phyloP scores from a whole-genome alignment of 2,797 vertebrate species.

The Cryptoblepharus egeriae region DNA sequence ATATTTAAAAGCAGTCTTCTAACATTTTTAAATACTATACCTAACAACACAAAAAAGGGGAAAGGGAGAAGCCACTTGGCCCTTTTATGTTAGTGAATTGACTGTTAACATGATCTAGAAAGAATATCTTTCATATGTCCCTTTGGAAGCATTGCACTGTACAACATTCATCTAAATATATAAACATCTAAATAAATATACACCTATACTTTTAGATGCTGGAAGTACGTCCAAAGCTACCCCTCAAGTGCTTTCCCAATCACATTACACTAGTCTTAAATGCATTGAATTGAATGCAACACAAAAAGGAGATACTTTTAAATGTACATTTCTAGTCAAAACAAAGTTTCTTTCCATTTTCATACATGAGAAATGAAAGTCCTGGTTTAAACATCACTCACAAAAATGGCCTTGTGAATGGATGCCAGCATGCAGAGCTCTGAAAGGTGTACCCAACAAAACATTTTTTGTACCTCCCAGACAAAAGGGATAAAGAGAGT shows the following conservation, averaged over 20 bases:
- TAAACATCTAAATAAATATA: no score
- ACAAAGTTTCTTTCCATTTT: constrained; percentile 26
- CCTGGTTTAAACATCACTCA: constrained; percentile 29
- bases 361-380: constrained; percentile 20
- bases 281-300: constrained; percentile 12
- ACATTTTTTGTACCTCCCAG: constrained; percentile 53
- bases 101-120: neutral
- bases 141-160: neutral
- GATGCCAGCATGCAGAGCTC: constrained; percentile 7
- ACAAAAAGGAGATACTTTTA: neutral
- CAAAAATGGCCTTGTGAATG: constrained; percentile 31
- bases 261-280: neutral
- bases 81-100: constrained; percentile 12
- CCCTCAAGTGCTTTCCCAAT: neutral
- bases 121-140: neutral
- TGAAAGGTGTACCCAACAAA: constrained; percentile 59
- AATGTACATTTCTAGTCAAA: constrained; percentile 26
- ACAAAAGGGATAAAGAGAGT: constrained; percentile 54
- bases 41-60: no score
- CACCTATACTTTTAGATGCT: neutral
- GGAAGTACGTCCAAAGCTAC: neutral
- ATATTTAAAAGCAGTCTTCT: neutral
- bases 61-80: neutral
- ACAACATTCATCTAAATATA: neutral
- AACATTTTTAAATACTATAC: neutral